Base-by-base conservation (phyloP, 2,888 invertebrate genomes). In the Carterocephalus palaemon region DNA sequence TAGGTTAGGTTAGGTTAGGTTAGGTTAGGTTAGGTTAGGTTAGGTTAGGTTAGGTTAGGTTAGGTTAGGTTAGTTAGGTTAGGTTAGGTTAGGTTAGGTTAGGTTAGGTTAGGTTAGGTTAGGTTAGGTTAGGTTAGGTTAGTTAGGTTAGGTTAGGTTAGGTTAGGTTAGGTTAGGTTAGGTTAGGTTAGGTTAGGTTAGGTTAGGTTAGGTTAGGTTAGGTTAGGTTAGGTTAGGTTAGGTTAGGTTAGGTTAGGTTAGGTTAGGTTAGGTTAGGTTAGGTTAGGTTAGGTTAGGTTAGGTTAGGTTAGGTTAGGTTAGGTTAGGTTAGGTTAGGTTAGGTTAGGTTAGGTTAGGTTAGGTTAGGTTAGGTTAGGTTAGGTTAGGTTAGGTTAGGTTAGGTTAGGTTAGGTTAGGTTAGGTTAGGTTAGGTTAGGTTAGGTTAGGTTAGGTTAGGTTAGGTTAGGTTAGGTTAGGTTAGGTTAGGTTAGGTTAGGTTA, bases 161-260 rank as follows among this genome's bases (percentile, higher is more conserved):
- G 47, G 47, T 47, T 47, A 47, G 47, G 47, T 47, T 47, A 42
- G 47, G 47, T 47, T 47, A 47, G 47, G 42, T 47, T 42, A 38
- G 42, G 47, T 47, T 47, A 47, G 47, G 46, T 38, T 46, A 46
- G 39, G 46, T 46, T 46, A 34, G 47, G 47, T 47, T 47, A 34
- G 39, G 46, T 46, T 47, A 41, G 41, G 47, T 48, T 48, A 39
- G 46, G 46, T 46, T 46, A 46, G 46, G 46, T 46, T 46, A 38
- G 46, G 46, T 46, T 46, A 38, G 22, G 22, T 22, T 22, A 22
- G 22, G 22, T 22, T 22, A 22, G 22, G 22, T 22, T 22, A 22
- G 38, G 38, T 38, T 38, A 38, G 38, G 38, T 38, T 38, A 38
- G 38, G 22, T 22, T 22, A 22, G 22, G 22, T 22, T 22, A 22